phyloP scores from a whole-genome alignment of 53 echinoderm and acorn worm genomes.

The Echinometra lucunter region DNA sequence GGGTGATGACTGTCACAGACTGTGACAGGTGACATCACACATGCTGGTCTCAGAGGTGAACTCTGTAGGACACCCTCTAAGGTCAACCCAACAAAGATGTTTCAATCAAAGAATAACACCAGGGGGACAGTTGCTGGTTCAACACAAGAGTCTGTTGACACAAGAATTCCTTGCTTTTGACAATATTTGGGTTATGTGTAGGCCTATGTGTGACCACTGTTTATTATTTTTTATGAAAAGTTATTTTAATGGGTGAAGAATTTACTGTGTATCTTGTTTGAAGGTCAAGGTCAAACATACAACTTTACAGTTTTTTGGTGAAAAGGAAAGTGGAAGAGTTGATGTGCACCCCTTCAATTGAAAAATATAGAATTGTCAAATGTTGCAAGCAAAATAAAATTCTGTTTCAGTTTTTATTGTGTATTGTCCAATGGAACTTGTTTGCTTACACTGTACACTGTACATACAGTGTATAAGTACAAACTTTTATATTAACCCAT shows the following conservation, averaged over 20 bases:
- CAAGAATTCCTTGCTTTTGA: conserved; percentile 5
- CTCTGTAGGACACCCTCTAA: background rate
- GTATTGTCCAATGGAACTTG: too few relatives aligned
- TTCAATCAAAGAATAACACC: background rate
- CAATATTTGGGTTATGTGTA: background rate
- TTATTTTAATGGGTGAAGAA: background rate
- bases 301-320: too few relatives aligned
- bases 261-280: background rate
- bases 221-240: background rate
- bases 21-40: conserved; percentile 55
- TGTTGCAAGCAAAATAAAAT: too few relatives aligned
- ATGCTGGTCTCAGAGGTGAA: conserved; percentile 16
- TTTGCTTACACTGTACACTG: too few relatives aligned
- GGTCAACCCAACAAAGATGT: conserved; percentile 41
- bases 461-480: too few relatives aligned
- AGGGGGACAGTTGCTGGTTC: conserved; percentile 27
- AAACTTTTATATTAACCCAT: too few relatives aligned
- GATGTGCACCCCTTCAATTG: too few relatives aligned
- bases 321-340: too few relatives aligned
- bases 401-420: too few relatives aligned
- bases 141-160: background rate
- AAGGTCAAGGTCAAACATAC: background rate
- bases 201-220: background rate
- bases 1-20: conserved; percentile 48
- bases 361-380: too few relatives aligned